Evolutionary conservation across 35 echinoderm and acorn worm genomes (phyloP).

Genomic region (Anneissia japonica): DNA sequence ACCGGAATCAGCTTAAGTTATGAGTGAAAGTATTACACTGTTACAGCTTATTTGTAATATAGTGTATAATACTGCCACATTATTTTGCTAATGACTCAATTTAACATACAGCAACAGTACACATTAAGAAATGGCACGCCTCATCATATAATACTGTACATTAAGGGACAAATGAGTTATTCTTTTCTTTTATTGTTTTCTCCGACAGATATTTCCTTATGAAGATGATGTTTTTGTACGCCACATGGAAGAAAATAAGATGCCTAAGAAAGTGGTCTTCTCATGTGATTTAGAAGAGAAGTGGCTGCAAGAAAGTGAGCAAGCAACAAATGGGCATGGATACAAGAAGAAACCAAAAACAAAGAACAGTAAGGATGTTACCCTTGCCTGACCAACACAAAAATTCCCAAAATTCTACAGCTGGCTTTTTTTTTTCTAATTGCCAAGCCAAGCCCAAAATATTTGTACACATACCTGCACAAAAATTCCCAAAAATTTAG

Average conservation of each 20-base stretch:
- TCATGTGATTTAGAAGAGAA: constrained; percentile 14
- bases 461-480: too few species aligned
- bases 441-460: too few species aligned
- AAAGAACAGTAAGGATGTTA: background rate
- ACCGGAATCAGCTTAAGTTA: too few species aligned
- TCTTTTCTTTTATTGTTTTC: background rate
- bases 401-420: too few species aligned
- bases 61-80: background rate
- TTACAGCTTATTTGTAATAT: background rate
- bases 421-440: too few species aligned
- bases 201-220: constrained; percentile 58
- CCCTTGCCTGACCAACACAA: too few species aligned
- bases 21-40: background rate
- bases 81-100: constrained; percentile 10
- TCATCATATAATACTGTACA: background rate
- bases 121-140: background rate
- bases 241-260: background rate
- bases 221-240: constrained; percentile 78
- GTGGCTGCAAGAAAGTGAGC: background rate
- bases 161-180: background rate
- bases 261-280: background rate
- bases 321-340: background rate
- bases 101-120: too few species aligned
- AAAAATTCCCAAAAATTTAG: too few species aligned
- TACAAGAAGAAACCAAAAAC: constrained; percentile 2